phyloP scores from a whole-genome alignment of 2,113 vertebrate genomes.

The Ageneiosus marmoratus region DNA sequence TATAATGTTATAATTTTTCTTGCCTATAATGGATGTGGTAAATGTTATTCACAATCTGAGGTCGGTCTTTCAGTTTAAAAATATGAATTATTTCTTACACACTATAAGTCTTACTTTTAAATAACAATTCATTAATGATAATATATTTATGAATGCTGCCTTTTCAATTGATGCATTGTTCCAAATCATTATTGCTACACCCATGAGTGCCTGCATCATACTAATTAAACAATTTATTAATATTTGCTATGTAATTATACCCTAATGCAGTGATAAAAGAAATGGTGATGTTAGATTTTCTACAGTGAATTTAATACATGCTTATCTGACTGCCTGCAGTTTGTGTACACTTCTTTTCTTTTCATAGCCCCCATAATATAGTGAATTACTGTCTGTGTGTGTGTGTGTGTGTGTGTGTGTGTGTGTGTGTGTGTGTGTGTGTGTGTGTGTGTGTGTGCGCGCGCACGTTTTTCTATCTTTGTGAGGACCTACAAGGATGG shows the following conservation, averaged over 20 bases:
- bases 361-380: background rate
- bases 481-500: too few relatives aligned
- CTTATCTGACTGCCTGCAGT: constrained; percentile 40
- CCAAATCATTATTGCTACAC: background rate
- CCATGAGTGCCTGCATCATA: background rate
- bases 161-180: background rate
- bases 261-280: background rate
- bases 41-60: background rate
- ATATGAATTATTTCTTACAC: background rate
- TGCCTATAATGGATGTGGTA: background rate
- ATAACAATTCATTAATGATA: background rate
- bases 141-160: background rate
- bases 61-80: background rate
- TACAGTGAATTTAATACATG: background rate
- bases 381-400: background rate
- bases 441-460: constrained; percentile 12
- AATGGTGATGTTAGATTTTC: background rate
- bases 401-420: constrained; percentile 18
- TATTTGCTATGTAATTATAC: background rate
- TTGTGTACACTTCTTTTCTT: constrained; percentile 14
- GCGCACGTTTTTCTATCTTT: too few relatives aligned
- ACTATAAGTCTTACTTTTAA: background rate
- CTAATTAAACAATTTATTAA: background rate
- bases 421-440: too few relatives aligned
- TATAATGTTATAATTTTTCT: background rate